These are phyloP conservation scores for Protophormia terraenovae DNA, from an alignment of 2,888 invertebrate genomes.

Conservation along the genomic window DNA sequence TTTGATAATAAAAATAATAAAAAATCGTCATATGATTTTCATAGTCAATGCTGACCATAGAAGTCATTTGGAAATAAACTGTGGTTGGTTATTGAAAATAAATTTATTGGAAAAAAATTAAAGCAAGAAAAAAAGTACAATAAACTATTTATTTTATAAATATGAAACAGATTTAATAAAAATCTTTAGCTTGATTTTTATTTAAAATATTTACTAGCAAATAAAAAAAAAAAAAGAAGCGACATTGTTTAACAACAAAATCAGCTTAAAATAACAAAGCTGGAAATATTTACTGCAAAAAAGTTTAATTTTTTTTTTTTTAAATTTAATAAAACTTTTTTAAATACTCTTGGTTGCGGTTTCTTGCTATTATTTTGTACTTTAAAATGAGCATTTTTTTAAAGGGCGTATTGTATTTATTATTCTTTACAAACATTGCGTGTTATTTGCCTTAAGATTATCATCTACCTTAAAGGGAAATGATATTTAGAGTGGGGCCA, in stretches of 20 bases:
- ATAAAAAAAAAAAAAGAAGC: neutral
- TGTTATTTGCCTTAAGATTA: constrained; percentile 40
- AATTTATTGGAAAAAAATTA: constrained; percentile 43
- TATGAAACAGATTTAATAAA: neutral
- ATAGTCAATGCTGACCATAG: neutral
- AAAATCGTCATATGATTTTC: constrained; percentile 14
- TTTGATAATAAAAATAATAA: constrained; percentile 14
- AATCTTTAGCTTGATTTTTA: neutral
- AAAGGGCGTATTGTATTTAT: too few relatives aligned
- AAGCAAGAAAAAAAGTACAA: neutral
- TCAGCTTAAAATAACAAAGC: neutral
- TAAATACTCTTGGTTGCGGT: neutral
- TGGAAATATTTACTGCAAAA: neutral
- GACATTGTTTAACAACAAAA: neutral
- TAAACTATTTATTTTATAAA: neutral
- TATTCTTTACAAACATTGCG: constrained; percentile 51
- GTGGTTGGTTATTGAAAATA: constrained; percentile 40
- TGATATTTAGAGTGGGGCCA: constrained; percentile 8
- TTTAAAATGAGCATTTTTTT: too few relatives aligned
- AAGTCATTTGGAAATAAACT: constrained; percentile 35
- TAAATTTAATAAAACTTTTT: neutral
- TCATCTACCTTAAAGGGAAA: constrained; percentile 43
- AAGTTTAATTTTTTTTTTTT: neutral
- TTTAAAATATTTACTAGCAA: neutral
- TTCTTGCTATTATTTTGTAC: neutral